Base-by-base conservation (phyloP, 1,140 invertebrate species). In the Drosophila murphyi region DNA sequence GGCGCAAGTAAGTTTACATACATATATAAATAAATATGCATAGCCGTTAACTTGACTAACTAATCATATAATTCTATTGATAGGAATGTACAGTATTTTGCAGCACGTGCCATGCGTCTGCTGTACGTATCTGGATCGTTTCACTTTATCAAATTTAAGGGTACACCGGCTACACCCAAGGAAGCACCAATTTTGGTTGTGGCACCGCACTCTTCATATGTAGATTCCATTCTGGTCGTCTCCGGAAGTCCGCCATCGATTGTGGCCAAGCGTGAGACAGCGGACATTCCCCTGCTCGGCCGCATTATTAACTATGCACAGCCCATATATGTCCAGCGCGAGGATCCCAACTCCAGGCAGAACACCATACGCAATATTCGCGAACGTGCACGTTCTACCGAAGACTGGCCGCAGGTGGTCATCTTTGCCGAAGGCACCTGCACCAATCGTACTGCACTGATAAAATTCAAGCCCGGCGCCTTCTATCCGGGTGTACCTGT, bases 341-440 rank as follows among this genome's bases (percentile, higher is more conserved):
- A 98, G 89, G 97, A 98, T 93, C 96, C 97, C 0, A 96, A 98
- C 92, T 99, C 98, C 0, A 93, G 98, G 3, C 96, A 97, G 82
- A 97, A 97, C 79, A 98, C 97, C 2, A 97, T 98, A 65, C 96
- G 96, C 90, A 96, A 98, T 88, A 99, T 99, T 68, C 96, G 97
- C 45, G 94, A 96, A 62, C 94, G 98, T 61, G 97, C 97, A 0
- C 96, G 95, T 0, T 97, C 97, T 0, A 94, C 95, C 47, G 95
- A 97, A 57, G 95, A 97, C 83, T 99, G 98, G 97, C 97, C 97
- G n/a, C 97, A 98, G 94, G 95, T 99, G 31, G 94, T 98, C 59
- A 98, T 99, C 78, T 99, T 99, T 93, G 97, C 98, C 0, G 98
- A 99, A 93, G 98, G 98, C 37, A 99, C 98, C 0, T 98, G 97